Evolutionary conservation across 2,888 invertebrate genomes (phyloP).

Genomic region (Andrena marginata): DNA sequence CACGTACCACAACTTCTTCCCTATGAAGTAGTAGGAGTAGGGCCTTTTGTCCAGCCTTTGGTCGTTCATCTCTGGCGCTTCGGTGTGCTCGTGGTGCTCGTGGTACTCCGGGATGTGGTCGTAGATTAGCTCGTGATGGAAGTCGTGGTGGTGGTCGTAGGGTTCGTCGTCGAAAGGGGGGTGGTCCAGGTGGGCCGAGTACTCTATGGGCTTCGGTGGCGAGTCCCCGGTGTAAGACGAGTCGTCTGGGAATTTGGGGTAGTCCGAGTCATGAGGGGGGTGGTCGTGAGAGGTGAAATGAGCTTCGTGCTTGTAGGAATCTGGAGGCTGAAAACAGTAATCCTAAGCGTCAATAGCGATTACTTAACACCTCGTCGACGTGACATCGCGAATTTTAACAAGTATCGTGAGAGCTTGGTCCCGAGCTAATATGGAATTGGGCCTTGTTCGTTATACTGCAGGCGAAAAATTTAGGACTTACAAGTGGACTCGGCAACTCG

Average conservation of each 20-base stretch:
- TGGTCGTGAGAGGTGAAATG: constrained; percentile 29
- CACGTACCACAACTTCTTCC: constrained; percentile 91
- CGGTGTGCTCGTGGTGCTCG: constrained; percentile 83
- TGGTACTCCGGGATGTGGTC: constrained; percentile 82
- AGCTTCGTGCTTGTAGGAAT: constrained; percentile 48
- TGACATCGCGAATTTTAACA: no score
- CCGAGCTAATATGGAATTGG: no score
- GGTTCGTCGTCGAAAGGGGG: constrained; percentile 78
- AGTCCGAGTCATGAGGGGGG: constrained; percentile 44
- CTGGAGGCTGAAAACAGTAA: constrained; percentile 51
- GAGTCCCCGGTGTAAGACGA: constrained; percentile 46
- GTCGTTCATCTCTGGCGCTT: constrained; percentile 81
- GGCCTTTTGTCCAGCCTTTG: constrained; percentile 82
- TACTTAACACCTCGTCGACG: no score
- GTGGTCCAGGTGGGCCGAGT: constrained; percentile 76
- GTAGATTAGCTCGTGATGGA: constrained; percentile 77
- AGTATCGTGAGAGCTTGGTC: no score
- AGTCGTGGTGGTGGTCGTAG: constrained; percentile 85
- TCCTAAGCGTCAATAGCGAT: no score
- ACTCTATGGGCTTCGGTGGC: constrained; percentile 73
- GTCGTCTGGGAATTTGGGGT: constrained; percentile 33
- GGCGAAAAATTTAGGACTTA: no score
- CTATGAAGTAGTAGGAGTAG: constrained; percentile 91
- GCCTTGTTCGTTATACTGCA: no score
- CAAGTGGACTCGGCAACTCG: no score